Evolutionary conservation across 2,113 vertebrate species (phyloP).

Genomic region (Peromyscus californicus): DNA sequence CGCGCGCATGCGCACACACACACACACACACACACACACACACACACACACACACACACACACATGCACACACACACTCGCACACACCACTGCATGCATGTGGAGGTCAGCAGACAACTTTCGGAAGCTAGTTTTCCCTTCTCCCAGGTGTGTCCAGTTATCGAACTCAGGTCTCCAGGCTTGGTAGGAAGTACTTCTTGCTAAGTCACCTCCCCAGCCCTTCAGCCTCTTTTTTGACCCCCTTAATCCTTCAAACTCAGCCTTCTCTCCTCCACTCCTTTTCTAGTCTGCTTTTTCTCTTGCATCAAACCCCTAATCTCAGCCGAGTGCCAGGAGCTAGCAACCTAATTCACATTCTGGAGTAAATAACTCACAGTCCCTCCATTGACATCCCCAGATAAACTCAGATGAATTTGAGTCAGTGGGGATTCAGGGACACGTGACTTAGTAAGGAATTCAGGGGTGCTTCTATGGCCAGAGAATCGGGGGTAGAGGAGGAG

Average conservation of each 20-base stretch:
- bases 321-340: background rate
- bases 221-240: background rate
- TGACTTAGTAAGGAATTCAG: background rate
- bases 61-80: too few species aligned
- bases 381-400: background rate
- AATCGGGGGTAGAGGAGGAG: background rate
- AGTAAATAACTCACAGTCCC: background rate
- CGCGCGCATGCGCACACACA: background rate
- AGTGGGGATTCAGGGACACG: background rate
- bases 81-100: background rate
- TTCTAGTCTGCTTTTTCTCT: background rate
- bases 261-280: background rate
- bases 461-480: background rate
- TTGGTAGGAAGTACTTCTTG: background rate
- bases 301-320: background rate
- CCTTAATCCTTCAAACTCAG: background rate
- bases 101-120: background rate
- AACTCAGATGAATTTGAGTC: background rate
- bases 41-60: background rate
- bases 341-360: background rate
- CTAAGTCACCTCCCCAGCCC: background rate
- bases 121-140: background rate
- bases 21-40: too few species aligned
- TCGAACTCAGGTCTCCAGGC: background rate
- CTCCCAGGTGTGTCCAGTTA: too few species aligned